phyloP scores from a whole-genome alignment of 2,113 vertebrate species.

The Ia io region DNA sequence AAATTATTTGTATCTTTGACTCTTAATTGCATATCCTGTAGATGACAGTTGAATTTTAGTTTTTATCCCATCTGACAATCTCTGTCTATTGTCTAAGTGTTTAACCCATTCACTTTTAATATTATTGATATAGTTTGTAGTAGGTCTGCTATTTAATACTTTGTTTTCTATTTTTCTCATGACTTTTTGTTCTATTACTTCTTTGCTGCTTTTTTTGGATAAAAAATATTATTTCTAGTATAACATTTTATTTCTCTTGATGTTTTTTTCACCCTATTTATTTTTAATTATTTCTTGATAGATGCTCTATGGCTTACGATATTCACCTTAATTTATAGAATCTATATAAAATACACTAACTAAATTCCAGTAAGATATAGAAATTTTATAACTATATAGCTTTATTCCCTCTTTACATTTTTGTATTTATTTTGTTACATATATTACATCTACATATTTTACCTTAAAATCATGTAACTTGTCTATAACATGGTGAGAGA shows the following conservation, averaged over 20 bases:
- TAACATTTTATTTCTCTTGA: background rate
- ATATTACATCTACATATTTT: background rate
- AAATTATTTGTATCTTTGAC: background rate
- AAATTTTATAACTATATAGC: background rate
- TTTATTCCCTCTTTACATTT: background rate
- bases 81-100: background rate
- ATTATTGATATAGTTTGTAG: background rate
- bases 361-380: background rate
- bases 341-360: background rate
- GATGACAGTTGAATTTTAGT: background rate
- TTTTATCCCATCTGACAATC: background rate
- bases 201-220: background rate
- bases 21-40: background rate
- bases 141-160: background rate
- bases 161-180: background rate
- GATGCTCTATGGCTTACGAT: background rate
- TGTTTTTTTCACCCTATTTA: background rate
- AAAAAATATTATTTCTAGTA: background rate
- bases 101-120: background rate
- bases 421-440: background rate
- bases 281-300: background rate
- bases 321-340: background rate
- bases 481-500: background rate
- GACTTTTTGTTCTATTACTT: background rate
- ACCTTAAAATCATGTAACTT: background rate